These are phyloP conservation scores for Channa argus DNA, from an alignment of 2,113 vertebrate genomes.

Conservation along the genomic window DNA sequence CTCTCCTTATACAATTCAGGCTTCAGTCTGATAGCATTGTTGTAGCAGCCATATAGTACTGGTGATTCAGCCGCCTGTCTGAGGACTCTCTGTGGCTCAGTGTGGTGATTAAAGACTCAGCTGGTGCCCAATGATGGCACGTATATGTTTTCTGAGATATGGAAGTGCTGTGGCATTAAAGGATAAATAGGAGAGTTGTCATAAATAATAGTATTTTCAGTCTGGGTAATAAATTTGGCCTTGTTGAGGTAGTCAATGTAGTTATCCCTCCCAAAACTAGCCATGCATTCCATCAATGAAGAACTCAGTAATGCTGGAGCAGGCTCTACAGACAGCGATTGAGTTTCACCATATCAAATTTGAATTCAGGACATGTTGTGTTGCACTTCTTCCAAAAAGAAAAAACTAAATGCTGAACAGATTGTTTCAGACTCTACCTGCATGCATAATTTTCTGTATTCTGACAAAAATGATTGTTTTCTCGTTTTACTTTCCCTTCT, in stretches of 20 bases:
- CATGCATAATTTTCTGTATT: slow-evolving; percentile 11
- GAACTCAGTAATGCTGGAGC: not conserved
- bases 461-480: slow-evolving; percentile 17
- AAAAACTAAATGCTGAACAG: not conserved
- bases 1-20: slow-evolving; percentile 44
- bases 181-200: slow-evolving; percentile 15
- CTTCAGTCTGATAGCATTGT: slow-evolving; percentile 54
- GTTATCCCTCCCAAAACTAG: not conserved
- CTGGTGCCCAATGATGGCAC: slow-evolving; percentile 41
- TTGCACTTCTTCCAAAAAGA: not conserved
- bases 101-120: slow-evolving; percentile 51
- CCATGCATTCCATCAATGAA: not conserved
- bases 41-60: slow-evolving; percentile 29
- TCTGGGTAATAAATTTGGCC: not conserved
- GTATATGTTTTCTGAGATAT: slow-evolving; percentile 42
- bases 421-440: slow-evolving; percentile 3
- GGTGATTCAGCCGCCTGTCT: slow-evolving; percentile 35
- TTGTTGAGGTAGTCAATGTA: not conserved
- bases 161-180: slow-evolving; percentile 37
- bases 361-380: not conserved
- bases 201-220: not conserved
- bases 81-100: slow-evolving; percentile 33
- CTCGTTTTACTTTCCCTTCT: slow-evolving; percentile 26
- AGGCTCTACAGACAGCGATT: not conserved
- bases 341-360: not conserved